A percentile compares a stretch with the other conserved stretches of the same genome.
Evolutionary conservation across 2,113 vertebrate species (phyloP).

Genomic region (Oreocharis arfaki): DNA sequence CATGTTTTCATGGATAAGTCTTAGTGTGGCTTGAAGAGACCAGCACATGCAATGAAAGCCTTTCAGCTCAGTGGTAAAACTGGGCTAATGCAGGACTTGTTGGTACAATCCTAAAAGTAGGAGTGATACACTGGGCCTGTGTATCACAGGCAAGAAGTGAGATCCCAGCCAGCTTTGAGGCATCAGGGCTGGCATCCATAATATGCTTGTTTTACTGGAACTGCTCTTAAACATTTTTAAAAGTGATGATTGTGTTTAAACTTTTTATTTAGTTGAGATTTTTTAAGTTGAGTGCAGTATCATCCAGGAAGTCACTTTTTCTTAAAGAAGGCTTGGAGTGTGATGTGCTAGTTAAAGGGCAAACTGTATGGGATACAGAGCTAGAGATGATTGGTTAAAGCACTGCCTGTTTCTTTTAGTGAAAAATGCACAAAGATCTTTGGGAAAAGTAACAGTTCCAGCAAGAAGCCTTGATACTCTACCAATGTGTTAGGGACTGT

Average conservation of each 20-base stretch:
- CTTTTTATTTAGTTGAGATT: no score
- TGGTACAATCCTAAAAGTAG: not conserved
- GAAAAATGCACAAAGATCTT: conserved; percentile 31
- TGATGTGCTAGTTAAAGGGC: no score
- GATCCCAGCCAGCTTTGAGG: no score
- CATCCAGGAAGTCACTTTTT: no score
- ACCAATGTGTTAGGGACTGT: conserved; percentile 1
- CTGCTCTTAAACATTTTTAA: no score
- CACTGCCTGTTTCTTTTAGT: conserved; percentile 28
- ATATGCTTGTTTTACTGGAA: no score
- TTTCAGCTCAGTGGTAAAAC: not conserved
- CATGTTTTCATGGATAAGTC: not conserved
- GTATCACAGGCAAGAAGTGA: no score
- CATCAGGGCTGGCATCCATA: no score
- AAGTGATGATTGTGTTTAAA: no score
- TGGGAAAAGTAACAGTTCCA: conserved; percentile 33
- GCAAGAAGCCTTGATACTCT: conserved; percentile 1
- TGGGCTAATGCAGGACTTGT: not conserved
- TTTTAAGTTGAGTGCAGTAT: no score
- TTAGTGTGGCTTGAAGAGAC: not conserved
- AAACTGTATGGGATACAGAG: not conserved
- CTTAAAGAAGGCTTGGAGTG: no score
- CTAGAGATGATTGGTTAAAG: conserved; percentile 18
- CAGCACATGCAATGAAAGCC: not conserved
- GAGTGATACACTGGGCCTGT: not conserved